Percentiles rank a stretch among this genome's conserved stretches.
phyloP scores from a whole-genome alignment of 1,140 invertebrate species.

The Rhagoletis zephyria region DNA sequence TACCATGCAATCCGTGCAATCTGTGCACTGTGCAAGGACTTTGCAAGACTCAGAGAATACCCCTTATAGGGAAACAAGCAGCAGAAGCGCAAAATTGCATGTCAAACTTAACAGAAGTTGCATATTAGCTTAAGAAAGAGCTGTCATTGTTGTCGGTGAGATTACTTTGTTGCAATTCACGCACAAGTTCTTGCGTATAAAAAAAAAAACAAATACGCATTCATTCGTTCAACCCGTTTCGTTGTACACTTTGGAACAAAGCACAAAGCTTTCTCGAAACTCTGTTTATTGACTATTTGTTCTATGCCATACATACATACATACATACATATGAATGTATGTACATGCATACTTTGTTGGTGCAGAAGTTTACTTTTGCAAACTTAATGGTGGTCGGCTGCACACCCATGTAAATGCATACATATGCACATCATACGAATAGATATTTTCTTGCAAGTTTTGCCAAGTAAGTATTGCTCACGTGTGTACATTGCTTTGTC shows the following conservation, averaged over 20 bases:
- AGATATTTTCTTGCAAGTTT: neutral
- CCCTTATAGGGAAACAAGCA: too few relatives aligned
- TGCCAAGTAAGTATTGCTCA: neutral
- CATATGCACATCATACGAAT: neutral
- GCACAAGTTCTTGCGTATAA: neutral
- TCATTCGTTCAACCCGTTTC: neutral
- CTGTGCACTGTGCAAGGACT: too few relatives aligned
- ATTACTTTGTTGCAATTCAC: conserved; percentile 38
- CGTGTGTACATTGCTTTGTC: conserved; percentile 22
- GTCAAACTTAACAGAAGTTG: neutral
- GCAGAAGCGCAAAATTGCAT: neutral
- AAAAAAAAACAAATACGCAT: neutral
- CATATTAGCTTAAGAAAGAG: conserved; percentile 14
- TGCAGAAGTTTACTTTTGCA: conserved; percentile 23
- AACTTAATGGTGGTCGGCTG: conserved; percentile 34
- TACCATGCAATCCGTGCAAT: too few relatives aligned
- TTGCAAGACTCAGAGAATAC: too few relatives aligned
- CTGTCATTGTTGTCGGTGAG: neutral
- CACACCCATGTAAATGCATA: neutral
- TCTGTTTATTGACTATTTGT: conserved; percentile 10
- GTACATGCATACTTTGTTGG: neutral
- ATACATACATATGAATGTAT: too few relatives aligned
- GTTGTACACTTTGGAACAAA: neutral
- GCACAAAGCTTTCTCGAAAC: conserved; percentile 5
- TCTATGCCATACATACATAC: neutral